Base-by-base conservation (phyloP, 2,113 vertebrate species). In the Bujurquina vittata region DNA sequence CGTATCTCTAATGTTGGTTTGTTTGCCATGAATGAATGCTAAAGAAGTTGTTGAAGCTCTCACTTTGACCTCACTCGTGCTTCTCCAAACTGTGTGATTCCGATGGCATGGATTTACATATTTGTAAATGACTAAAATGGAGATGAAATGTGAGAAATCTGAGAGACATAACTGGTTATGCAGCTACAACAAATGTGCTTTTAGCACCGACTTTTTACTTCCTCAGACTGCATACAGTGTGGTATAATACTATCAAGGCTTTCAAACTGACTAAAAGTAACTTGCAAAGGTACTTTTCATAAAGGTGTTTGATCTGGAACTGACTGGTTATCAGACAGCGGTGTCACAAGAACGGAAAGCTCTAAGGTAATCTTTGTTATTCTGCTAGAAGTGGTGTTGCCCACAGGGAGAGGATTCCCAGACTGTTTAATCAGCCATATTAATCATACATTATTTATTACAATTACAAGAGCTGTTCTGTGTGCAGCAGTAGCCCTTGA, bases 381-480 rank as follows among this genome's bases (percentile, higher is more conserved):
- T 92, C 90, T 89, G 87, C 90, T 88, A 90, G 87, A 92, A 90
- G 91, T 86, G 77, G 80, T 81, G 79, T 73, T 84, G 85, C 91
- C 90, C 79, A 87, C 56, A 90, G 91, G 89, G 86, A 89, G 85
- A 91, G 81, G 89, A 91, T 90, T 91, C 89, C 89, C 92, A 91
- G 89, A 89, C 91, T 92, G 92, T 93, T 95, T 94, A 94, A 94
- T 93, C 94, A 94, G 90, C 90, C 90, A 86, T 85, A 92, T 94
- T 93, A 92, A 93, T 92, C 91, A 89, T 94, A 90, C 91, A 94
- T 93, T 93, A 94, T 94, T 93, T 92, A 94, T 92, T 83, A 91
- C 87, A 85, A 92, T 94, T 93, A 92, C 92, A 93, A 84, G 91
- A 89, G 80, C 81, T 54, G 85, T 85, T 88, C 82, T 74, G 84